These are phyloP conservation scores for Indicator indicator DNA, from an alignment of 2,113 vertebrate genomes.

Conservation along the genomic window DNA sequence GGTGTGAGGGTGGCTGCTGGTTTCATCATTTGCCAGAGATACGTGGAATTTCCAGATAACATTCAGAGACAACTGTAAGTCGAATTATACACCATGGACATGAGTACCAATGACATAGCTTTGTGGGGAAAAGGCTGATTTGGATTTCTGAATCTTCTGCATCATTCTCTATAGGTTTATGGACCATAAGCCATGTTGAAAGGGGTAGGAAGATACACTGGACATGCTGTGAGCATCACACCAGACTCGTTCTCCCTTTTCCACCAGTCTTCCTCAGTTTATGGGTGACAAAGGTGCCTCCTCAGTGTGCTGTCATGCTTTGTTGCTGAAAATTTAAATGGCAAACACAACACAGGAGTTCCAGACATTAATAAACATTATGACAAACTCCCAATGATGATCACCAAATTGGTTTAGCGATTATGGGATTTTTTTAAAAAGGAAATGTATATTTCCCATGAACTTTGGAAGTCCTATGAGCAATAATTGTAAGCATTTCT, in stretches of 20 bases:
- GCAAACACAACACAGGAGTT: neutral
- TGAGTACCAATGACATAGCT: neutral
- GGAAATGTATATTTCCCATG: neutral
- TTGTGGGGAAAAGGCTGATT: neutral
- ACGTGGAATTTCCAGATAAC: neutral
- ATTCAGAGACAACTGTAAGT: neutral
- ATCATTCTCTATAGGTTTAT: fast-evolving
- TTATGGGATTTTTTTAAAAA: neutral
- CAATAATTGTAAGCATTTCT: neutral
- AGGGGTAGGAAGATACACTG: neutral
- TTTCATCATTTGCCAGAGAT: neutral
- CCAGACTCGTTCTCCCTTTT: neutral
- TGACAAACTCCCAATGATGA: neutral
- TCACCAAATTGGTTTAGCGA: neutral
- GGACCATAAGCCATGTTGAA: neutral
- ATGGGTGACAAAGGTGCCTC: neutral
- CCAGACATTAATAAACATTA: neutral
- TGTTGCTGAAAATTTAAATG: neutral
- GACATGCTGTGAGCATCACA: neutral
- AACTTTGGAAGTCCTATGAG: neutral
- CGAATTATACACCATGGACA: neutral
- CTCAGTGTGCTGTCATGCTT: neutral
- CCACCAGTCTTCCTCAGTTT: neutral
- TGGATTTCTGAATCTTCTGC: neutral
- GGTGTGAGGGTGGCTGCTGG: neutral